Percentiles rank a stretch among this genome's conserved stretches.
Conservation (phyloP, 2,888 invertebrate species). For the Lasioglossum leucozonium region DNA sequence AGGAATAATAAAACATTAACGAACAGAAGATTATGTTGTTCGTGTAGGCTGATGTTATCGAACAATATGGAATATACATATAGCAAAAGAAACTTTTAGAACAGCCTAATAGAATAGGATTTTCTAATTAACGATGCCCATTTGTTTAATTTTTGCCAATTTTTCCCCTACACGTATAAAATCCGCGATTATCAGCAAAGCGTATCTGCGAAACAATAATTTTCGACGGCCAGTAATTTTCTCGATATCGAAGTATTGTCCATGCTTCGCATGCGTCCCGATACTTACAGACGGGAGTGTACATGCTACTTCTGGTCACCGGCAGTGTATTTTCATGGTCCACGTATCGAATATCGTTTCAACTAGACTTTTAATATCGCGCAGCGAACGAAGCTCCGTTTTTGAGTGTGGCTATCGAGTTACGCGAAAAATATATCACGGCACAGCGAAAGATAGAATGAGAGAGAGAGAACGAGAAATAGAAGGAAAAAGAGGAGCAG, state of each 20-base stretch:
- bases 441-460: not conserved
- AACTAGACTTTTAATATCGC: constrained; percentile 51
- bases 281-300: not conserved
- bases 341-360: constrained; percentile 47
- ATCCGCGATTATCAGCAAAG: not conserved
- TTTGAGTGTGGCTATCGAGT: constrained; percentile 6
- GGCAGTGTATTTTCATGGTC: constrained; percentile 37
- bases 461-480: not conserved
- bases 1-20: too few species aligned
- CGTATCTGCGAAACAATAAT: not conserved
- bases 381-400: constrained; percentile 21
- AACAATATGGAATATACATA: too few species aligned
- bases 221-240: not conserved
- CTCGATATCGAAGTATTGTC: not conserved
- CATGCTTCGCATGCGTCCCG: too few species aligned
- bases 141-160: not conserved
- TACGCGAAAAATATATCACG: constrained; percentile 27
- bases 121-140: not conserved
- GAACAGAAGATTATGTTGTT: too few species aligned
- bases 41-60: too few species aligned
- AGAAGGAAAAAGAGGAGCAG: not conserved
- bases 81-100: too few species aligned
- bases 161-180: not conserved
- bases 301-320: constrained; percentile 44
- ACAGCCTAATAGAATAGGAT: not conserved